Conservation (phyloP, 2,113 vertebrate species). For the Pseudorhombus dupliciocellatus region DNA sequence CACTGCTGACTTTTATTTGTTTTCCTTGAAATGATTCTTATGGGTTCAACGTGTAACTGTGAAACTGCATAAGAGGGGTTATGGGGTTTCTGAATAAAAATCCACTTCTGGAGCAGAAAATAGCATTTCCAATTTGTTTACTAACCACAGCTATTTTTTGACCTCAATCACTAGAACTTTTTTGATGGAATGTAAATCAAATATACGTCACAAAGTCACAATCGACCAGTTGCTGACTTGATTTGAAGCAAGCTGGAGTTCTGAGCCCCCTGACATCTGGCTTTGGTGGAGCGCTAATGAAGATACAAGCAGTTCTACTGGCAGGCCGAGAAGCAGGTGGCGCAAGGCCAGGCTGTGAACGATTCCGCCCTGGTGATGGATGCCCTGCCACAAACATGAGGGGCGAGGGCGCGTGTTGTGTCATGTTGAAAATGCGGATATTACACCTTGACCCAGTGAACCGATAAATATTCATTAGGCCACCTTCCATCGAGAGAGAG, state of each 20-base stretch:
- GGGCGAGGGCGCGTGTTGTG: constrained; percentile 23
- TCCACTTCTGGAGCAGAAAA: constrained; percentile 13
- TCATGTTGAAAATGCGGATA: constrained; percentile 48
- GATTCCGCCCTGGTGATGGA: constrained; percentile 53
- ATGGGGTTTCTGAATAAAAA: constrained; percentile 15
- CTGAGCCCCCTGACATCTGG: constrained; percentile 25
- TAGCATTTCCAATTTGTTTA: constrained; percentile 15
- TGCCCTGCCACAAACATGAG: constrained; percentile 55
- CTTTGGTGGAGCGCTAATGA: constrained; percentile 44
- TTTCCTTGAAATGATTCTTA: constrained; percentile 5
- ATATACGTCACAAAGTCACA: neutral
- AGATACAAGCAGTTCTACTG: constrained; percentile 45
- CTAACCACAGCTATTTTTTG: constrained; percentile 7
- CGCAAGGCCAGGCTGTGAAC: constrained; percentile 47
- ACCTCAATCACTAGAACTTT: constrained; percentile 12
- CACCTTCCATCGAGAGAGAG: constrained; percentile 14
- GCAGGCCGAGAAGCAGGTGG: constrained; percentile 63
- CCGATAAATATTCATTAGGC: constrained; percentile 70
- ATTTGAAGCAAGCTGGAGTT: constrained; percentile 10
- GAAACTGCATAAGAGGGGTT: neutral
- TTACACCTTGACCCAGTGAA: constrained; percentile 66
- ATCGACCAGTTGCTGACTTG: constrained; percentile 9
- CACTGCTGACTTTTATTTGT: constrained; percentile 13
- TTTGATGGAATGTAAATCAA: neutral
- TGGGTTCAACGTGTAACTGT: constrained; percentile 17